A percentile compares a stretch with the other conserved stretches of the same genome.
phyloP scores from a whole-genome alignment of 2,888 invertebrate species.

The Dynastes grantii region DNA sequence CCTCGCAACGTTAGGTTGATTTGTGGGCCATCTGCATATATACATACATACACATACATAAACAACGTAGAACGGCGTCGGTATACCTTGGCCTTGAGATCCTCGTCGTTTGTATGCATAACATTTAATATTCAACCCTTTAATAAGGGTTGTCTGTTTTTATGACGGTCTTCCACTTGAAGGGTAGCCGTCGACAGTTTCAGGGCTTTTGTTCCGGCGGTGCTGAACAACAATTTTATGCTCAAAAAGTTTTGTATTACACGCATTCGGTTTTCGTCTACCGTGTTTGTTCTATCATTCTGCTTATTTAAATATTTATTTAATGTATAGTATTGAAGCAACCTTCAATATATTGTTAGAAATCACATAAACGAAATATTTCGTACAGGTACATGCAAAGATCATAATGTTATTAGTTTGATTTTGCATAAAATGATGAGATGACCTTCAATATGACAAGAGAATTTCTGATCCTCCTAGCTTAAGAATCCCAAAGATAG shows the following conservation, averaged over 20 bases:
- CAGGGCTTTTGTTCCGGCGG: constrained; percentile 35
- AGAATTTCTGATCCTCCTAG: too few species aligned
- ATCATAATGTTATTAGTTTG: too few species aligned
- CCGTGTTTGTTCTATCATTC: constrained; percentile 34
- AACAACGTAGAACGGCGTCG: constrained; percentile 30
- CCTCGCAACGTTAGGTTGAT: constrained; percentile 63
- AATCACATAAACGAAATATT: too few species aligned
- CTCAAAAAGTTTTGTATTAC: constrained; percentile 48
- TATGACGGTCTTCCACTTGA: constrained; percentile 45
- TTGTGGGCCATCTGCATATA: constrained; percentile 68
- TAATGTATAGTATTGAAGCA: constrained; percentile 21
- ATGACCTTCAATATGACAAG: too few species aligned
- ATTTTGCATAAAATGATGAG: too few species aligned
- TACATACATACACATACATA: too few species aligned
- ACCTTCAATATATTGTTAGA: background rate
- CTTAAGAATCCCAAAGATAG: too few species aligned
- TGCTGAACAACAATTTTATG: constrained; percentile 42
- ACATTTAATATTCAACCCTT: constrained; percentile 52
- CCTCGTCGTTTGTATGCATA: constrained; percentile 47
- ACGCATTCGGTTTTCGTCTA: constrained; percentile 33
- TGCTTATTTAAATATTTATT: constrained; percentile 42
- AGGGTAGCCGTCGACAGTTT: constrained; percentile 45
- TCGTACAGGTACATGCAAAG: too few species aligned
- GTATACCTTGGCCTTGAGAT: constrained; percentile 54
- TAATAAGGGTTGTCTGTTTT: constrained; percentile 57